A percentile compares a stretch with the other conserved stretches of the same genome.
Conservation (phyloP, 2,113 vertebrate species). For the Aptenodytes patagonicus region DNA sequence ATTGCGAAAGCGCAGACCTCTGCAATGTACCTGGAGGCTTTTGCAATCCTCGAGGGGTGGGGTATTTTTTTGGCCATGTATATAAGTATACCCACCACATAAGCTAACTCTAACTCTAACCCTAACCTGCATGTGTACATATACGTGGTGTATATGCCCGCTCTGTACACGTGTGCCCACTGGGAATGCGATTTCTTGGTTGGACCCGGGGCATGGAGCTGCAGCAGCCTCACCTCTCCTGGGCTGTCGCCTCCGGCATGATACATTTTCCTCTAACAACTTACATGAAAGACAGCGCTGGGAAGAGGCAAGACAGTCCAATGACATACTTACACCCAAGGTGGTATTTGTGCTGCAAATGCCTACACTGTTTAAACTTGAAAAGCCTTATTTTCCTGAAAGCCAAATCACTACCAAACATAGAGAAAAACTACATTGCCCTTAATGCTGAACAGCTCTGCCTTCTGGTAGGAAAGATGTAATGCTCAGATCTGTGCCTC, state of each 20-base stretch:
- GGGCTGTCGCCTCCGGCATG: background rate
- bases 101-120: background rate
- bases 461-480: background rate
- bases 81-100: background rate
- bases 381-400: background rate
- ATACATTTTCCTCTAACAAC: background rate
- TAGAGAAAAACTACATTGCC: background rate
- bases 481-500: background rate
- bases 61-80: background rate
- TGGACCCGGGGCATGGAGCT: background rate
- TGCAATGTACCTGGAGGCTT: background rate
- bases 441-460: background rate
- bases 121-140: background rate
- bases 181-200: background rate
- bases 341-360: background rate
- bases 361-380: background rate
- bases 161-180: accelerated
- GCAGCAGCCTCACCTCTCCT: background rate
- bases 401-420: background rate
- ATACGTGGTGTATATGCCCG: accelerated
- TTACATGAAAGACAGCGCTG: background rate
- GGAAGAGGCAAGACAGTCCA: background rate
- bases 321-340: background rate
- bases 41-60: background rate
- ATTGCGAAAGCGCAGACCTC: background rate